These are phyloP conservation scores for Coreius guichenoti DNA, from an alignment of 2,797 vertebrate species.

Conservation along the genomic window DNA sequence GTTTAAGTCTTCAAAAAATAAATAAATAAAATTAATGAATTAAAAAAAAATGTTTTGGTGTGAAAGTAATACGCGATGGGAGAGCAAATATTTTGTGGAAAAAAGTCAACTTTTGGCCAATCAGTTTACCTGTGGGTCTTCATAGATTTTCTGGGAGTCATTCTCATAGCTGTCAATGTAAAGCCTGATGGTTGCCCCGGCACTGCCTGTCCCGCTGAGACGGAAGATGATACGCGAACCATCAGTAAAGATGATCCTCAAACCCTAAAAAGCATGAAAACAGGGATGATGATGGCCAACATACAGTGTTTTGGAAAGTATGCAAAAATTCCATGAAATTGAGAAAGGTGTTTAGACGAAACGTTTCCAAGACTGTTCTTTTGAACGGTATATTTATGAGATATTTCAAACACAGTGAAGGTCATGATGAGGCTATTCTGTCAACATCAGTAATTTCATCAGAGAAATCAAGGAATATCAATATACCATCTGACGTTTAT, in stretches of 20 bases:
- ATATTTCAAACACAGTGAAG: slow-evolving; percentile 20
- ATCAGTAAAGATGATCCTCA: slow-evolving; percentile 94
- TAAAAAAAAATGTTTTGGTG: not conserved
- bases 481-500: not conserved
- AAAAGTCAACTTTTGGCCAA: not conserved
- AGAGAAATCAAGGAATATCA: not conserved
- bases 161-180: slow-evolving; percentile 99
- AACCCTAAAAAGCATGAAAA: slow-evolving; percentile 78
- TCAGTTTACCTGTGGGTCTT: slow-evolving; percentile 90
- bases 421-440: not conserved
- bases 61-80: not conserved
- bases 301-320: slow-evolving; percentile 17
- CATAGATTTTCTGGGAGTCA: slow-evolving; percentile 87
- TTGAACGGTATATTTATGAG: not conserved
- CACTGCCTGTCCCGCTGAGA: slow-evolving; percentile 96
- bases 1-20: not conserved
- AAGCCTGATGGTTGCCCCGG: slow-evolving; percentile 92
- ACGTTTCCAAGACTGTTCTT: slow-evolving; percentile 3
- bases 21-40: not conserved
- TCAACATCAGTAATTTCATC: not conserved
- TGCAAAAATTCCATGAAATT: slow-evolving; percentile 1
- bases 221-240: slow-evolving; percentile 97
- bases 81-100: not conserved
- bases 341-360: slow-evolving; percentile 6
- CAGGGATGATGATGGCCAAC: slow-evolving; percentile 3